Evolutionary conservation across 2,888 invertebrate species (phyloP), one percentile per base, ranked within the genome.

Genomic region (Brachypalpus laphriformis): DNA sequence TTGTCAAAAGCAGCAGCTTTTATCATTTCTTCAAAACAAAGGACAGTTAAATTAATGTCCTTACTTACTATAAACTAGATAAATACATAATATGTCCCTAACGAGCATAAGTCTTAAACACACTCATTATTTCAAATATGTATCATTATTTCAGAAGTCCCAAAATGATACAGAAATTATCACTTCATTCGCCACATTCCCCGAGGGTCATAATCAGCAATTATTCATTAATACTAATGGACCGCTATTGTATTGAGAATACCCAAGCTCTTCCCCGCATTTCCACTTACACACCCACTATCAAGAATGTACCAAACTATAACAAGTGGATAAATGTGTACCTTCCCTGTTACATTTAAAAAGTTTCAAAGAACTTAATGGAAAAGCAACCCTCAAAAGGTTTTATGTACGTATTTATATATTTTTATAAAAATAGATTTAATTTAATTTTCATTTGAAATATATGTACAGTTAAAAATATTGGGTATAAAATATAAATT

Each of bases 181-280:
- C 74, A 78, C 74, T 54, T 63, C 28, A 54, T 54, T 78, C 14
- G 28, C 31, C 40, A 16, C 37, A 72, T 57, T 61, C 71, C 76
- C 72, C 25, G 9, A 57, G 31, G 56, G 7, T 14, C 49, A 68
- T 66, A 45, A 72, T 61, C 71, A 47, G 14, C 59, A 75, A 80
- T 82, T 68, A 82, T 57, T 63, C 57, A 83, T 80, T 70, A 51
- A 57, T 80, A 51, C 72, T 66, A 82, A 78, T 78, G 72, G 78
- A 54, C 45, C 42, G 51, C 45, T 40, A 51, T 70, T 59, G 51
- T 68, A 42, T 45, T 34, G 37, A 11, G 57, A 65, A n/a, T n/a
- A n/a, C n/a, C n/a, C n/a, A n/a, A n/a, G 22, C 20, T 16, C 14
- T 16, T 57, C 14, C 18, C 22, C 18, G 28, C 22, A 6, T n/a